Base-by-base conservation (phyloP, 35 echinoderm and acorn worm species). In the Apostichopus californicus region DNA sequence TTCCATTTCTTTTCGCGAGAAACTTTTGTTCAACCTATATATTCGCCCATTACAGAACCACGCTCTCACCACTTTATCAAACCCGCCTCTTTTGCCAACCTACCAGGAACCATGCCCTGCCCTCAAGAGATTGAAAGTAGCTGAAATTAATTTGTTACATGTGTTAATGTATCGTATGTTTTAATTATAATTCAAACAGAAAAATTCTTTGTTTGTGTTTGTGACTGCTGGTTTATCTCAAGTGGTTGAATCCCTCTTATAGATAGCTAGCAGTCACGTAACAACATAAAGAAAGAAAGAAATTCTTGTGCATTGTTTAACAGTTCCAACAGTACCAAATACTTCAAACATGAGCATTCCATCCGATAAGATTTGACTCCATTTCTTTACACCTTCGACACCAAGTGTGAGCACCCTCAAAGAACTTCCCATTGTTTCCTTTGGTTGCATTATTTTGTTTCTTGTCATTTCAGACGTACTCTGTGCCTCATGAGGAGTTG, bases 351-450 rank as follows among this genome's bases (percentile, higher is more conserved):
- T 21, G 18, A 91, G 52, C 56, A 91, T 91, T 22, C 9, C 89
- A 91, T 57, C 89, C 52, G 71, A 72, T 25, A 91, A 53, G 17
- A 91, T 79, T 18, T 91, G 89, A 79, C 89, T 91, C 89, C 89
- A 91, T 53, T 79, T 91, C 54, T 77, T 91, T 6, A 91, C 89
- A 78, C 89, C 89, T 79, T 91, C 77, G 21, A 78, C 73, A 78
- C 89, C 77, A 73, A 89, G 57, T 8, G 86, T 89, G 17, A 89
- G 81, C 55, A 85, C 81, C 57, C 11, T 85, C 81, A 85, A 9
- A 14, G 54, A 85, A 21, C 57, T 58, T 5, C 52, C 56, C n/a
- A n/a, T 58, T 6, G 55, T 58, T 60, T 85, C 81, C 17, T 59
- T 59, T 59, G 18, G n/a, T 18, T 6, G 81, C 23, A 20, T 6